phyloP scores from a whole-genome alignment of 2,888 invertebrate genomes.

The Diaphora mendica region DNA sequence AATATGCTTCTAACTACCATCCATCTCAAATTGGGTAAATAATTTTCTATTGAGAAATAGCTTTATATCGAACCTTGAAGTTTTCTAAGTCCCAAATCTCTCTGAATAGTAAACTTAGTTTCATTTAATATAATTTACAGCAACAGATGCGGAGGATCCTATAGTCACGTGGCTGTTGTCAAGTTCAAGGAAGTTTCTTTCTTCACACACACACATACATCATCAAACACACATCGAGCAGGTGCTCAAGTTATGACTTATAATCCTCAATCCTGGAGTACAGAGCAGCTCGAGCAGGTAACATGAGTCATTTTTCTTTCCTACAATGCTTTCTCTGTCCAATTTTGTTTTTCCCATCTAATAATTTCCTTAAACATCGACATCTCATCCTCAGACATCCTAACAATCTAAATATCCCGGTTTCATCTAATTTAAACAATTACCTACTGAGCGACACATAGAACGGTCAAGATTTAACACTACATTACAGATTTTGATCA shows the following conservation, averaged over 20 bases:
- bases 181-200: neutral
- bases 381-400: no score
- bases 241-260: no score
- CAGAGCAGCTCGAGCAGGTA: no score
- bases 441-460: slow-evolving; percentile 53
- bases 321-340: neutral
- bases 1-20: neutral
- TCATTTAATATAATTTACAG: no score
- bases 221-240: no score
- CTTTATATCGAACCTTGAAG: neutral
- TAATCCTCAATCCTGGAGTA: no score
- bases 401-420: slow-evolving; percentile 32
- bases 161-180: neutral
- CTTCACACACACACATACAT: no score
- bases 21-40: neutral
- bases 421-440: slow-evolving; percentile 45
- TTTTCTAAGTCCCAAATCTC: neutral
- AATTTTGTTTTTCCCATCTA: neutral
- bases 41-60: neutral
- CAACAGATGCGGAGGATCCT: neutral
- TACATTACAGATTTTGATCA: slow-evolving; percentile 31
- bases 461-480: slow-evolving; percentile 32
- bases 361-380: neutral
- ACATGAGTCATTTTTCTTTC: neutral
- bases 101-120: neutral